These are phyloP conservation scores for Neodon shergylaensis DNA, from an alignment of 2,113 vertebrate species.

Conservation along the genomic window DNA sequence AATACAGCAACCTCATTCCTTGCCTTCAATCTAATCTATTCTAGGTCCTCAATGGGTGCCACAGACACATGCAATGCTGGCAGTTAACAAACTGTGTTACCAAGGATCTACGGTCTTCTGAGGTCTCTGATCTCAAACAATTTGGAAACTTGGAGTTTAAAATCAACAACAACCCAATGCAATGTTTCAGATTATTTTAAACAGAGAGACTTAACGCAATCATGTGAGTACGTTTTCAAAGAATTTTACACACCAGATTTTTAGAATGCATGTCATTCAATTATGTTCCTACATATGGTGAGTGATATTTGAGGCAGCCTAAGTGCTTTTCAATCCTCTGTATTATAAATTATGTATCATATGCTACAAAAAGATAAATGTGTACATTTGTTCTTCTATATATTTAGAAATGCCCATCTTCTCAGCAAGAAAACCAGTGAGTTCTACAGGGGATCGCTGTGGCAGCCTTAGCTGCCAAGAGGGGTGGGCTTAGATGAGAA, in stretches of 20 bases:
- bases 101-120: neutral
- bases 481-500: neutral
- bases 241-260: constrained; percentile 17
- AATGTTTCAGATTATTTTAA: constrained; percentile 39
- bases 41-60: neutral
- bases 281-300: neutral
- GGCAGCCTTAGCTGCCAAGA: neutral
- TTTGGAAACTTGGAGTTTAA: neutral
- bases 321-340: neutral
- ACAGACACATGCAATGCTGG: neutral
- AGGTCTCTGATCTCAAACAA: neutral
- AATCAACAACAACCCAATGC: neutral
- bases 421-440: neutral
- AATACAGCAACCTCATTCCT: neutral
- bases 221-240: neutral
- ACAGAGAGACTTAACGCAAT: neutral
- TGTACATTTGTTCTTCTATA: neutral
- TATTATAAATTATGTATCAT: neutral
- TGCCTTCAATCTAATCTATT: neutral
- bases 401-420: neutral
- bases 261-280: neutral
- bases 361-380: constrained; percentile 23
- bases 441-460: neutral
- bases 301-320: constrained; percentile 13
- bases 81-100: rapidly evolving